These are phyloP conservation scores for Drosophila baimaii DNA, from an alignment of 1,140 invertebrate species.

Conservation along the genomic window DNA sequence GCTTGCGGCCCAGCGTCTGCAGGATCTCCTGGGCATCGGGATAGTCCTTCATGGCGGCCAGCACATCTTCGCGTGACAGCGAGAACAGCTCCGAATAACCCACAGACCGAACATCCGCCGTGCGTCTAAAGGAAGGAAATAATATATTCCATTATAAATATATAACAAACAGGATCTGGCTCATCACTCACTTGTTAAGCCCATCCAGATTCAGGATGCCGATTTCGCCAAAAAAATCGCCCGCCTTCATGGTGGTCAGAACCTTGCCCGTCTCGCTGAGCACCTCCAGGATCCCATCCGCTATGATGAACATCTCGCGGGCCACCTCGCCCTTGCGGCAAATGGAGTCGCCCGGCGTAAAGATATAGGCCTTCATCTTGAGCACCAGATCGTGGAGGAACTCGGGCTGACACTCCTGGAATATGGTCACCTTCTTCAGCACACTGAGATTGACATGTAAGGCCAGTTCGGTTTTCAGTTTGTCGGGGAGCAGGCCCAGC, in stretches of 20 bases:
- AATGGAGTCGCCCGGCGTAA: conserved; percentile 98
- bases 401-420: conserved; percentile 97
- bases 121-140: conserved; percentile 92
- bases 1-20: conserved; percentile 93
- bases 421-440: conserved; percentile 93
- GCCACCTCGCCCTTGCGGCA: conserved; percentile 97
- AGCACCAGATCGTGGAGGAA: conserved; percentile 98
- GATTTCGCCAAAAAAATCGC: conserved; percentile 99
- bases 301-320: conserved; percentile 99
- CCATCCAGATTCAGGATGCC: conserved; percentile 98
- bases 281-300: conserved; percentile 97
- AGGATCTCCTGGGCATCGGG: conserved; percentile 97
- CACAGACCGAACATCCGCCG: conserved; percentile 97
- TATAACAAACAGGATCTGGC: not conserved
- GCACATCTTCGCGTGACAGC: conserved; percentile 96
- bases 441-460: conserved; percentile 98
- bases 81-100: conserved; percentile 98
- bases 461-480: conserved; percentile 97
- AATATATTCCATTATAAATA: not conserved
- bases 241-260: conserved; percentile 97
- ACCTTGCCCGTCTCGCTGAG: conserved; percentile 96
- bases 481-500: conserved; percentile 95
- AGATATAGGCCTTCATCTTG: conserved; percentile 99
- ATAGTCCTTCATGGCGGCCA: conserved; percentile 97
- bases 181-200: conserved; percentile 92